Evolutionary conservation across 53 echinoderm and acorn worm species (phyloP).

Genomic region (Mesocentrotus franciscanus): DNA sequence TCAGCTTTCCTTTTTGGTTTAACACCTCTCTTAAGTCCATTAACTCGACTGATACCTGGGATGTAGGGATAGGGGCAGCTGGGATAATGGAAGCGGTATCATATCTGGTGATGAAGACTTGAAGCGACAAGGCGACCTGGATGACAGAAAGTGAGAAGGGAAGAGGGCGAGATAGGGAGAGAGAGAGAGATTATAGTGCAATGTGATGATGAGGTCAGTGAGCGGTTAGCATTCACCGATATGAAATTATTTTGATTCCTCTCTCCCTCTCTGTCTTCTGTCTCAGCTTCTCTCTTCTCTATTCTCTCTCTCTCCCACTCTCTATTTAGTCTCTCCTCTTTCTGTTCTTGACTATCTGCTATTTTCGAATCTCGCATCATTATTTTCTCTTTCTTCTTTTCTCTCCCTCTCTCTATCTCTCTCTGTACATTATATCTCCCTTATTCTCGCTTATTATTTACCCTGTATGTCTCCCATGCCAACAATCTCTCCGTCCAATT

Average conservation of each 20-base stretch:
- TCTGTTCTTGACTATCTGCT: background rate
- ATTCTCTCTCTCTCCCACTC: background rate
- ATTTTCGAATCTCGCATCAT: too few relatives aligned
- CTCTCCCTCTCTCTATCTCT: too few relatives aligned
- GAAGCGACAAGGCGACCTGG: constrained; percentile 26
- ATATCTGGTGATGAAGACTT: background rate
- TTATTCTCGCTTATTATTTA: too few relatives aligned
- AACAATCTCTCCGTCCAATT: too few relatives aligned
- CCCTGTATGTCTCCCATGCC: too few relatives aligned
- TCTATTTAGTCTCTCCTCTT: background rate
- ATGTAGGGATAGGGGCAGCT: background rate
- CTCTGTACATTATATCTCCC: too few relatives aligned
- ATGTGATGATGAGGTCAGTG: constrained; percentile 3
- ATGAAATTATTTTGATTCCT: background rate
- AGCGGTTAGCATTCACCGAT: constrained; percentile 4
- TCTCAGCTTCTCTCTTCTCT: background rate
- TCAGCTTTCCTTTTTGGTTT: background rate
- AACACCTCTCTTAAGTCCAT: constrained; percentile 15
- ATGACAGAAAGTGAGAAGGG: background rate
- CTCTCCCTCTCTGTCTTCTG: background rate
- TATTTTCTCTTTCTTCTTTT: too few relatives aligned
- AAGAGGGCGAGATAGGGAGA: background rate
- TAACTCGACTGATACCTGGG: background rate
- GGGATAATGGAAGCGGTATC: background rate
- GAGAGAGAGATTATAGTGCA: background rate